Evolutionary conservation across 2,113 vertebrate species (phyloP).

Genomic region (Noturus placidus): DNA sequence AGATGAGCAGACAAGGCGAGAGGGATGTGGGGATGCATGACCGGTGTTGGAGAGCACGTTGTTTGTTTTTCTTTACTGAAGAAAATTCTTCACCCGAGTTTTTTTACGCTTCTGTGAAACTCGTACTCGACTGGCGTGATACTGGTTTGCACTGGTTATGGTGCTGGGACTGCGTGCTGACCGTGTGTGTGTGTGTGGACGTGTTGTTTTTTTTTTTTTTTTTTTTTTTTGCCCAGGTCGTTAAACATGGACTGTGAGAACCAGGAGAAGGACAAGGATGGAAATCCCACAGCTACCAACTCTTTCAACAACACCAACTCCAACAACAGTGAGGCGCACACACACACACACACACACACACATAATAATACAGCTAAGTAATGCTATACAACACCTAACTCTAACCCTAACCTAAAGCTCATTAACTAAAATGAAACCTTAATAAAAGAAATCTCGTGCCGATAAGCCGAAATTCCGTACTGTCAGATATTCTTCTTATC

Average conservation of each 20-base stretch:
- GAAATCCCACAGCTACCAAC: conserved; percentile 72
- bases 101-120: not conserved
- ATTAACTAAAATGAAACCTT: not conserved
- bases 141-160: not conserved
- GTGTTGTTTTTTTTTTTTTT: too few species aligned
- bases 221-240: conserved; percentile 75
- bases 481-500: not conserved
- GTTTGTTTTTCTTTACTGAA: not conserved
- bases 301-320: conserved; percentile 88
- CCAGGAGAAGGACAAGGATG: conserved; percentile 98
- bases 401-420: not conserved
- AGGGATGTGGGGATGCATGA: not conserved
- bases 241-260: conserved; percentile 99
- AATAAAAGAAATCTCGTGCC: not conserved
- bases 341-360: not conserved
- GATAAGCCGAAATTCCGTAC: not conserved
- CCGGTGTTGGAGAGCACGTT: not conserved
- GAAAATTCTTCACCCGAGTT: not conserved
- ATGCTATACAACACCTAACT: not conserved
- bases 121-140: not conserved
- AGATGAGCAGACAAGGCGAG: not conserved
- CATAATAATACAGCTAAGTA: not conserved
- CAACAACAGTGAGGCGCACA: conserved; percentile 82
- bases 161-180: not conserved
- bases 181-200: not conserved